phyloP scores from a whole-genome alignment of 2,797 vertebrate genomes.

The Oreochromis mossambicus region DNA sequence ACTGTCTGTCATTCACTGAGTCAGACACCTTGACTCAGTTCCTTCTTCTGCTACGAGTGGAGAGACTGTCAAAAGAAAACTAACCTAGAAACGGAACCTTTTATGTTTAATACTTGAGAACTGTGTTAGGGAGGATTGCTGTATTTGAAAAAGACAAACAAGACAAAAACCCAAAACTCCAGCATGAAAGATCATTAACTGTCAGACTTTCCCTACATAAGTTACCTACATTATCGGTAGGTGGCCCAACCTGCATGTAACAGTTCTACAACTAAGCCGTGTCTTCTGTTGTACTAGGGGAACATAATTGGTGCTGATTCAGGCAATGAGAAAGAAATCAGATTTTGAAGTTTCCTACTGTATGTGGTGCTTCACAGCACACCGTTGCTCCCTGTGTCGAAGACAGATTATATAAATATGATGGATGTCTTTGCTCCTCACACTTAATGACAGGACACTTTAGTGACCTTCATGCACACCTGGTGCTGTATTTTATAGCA shows the following conservation, averaged over 20 bases:
- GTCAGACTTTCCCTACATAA: background rate
- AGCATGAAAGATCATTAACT: background rate
- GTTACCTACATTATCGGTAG: background rate
- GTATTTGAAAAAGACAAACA: background rate
- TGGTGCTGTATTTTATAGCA: constrained; percentile 34
- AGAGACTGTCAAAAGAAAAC: background rate
- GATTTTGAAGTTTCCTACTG: background rate
- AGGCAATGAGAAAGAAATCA: background rate
- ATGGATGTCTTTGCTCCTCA: constrained; percentile 9
- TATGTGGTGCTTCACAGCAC: background rate
- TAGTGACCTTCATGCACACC: constrained; percentile 26
- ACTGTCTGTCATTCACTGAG: constrained; percentile 38
- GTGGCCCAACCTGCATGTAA: background rate
- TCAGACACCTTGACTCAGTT: constrained; percentile 41
- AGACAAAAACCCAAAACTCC: background rate
- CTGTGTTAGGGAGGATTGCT: background rate
- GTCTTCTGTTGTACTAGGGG: background rate
- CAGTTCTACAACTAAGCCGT: background rate
- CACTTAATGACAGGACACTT: background rate
- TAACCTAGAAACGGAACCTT: background rate
- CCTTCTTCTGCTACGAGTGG: constrained; percentile 1
- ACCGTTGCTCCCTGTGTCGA: background rate
- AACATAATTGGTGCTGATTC: background rate
- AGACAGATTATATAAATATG: constrained; percentile 16
- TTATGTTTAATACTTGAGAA: background rate